Conservation (phyloP, 2,113 vertebrate species). For the Bothrops jararaca region DNA sequence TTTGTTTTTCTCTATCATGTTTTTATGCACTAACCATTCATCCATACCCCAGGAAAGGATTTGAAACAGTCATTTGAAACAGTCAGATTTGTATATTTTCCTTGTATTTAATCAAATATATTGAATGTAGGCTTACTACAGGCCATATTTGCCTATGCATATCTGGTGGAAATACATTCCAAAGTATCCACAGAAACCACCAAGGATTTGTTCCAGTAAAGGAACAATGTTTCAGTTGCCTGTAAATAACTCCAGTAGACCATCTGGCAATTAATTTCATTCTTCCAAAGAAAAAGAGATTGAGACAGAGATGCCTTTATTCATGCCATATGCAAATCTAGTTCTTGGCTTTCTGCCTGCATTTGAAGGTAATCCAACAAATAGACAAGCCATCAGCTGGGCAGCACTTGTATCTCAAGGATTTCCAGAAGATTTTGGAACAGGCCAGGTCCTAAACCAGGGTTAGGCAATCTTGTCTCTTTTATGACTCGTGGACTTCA, state of each 20-base stretch:
- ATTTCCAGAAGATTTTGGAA: neutral
- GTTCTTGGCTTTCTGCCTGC: slow-evolving; percentile 21
- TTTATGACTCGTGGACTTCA: too few relatives aligned
- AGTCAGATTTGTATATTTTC: neutral
- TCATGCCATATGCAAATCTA: accelerated
- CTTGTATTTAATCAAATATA: neutral
- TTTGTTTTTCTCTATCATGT: neutral
- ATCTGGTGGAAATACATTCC: neutral
- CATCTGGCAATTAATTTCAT: neutral
- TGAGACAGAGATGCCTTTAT: neutral
- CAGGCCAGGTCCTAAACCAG: neutral
- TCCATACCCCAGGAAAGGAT: neutral
- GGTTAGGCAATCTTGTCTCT: too few relatives aligned
- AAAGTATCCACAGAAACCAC: neutral
- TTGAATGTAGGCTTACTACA: neutral
- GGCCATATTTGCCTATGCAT: neutral
- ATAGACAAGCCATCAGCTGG: slow-evolving; percentile 6
- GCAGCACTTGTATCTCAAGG: neutral
- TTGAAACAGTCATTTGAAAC: neutral
- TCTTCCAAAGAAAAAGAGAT: neutral
- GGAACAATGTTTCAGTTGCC: neutral
- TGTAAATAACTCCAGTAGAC: slow-evolving; percentile 8
- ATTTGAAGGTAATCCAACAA: slow-evolving; percentile 25
- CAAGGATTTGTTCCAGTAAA: neutral
- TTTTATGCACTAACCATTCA: neutral